A percentile compares a stretch with the other conserved stretches of the same genome.
Evolutionary conservation across 2,888 invertebrate species (phyloP).

Genomic region (Lottia gigantea): DNA sequence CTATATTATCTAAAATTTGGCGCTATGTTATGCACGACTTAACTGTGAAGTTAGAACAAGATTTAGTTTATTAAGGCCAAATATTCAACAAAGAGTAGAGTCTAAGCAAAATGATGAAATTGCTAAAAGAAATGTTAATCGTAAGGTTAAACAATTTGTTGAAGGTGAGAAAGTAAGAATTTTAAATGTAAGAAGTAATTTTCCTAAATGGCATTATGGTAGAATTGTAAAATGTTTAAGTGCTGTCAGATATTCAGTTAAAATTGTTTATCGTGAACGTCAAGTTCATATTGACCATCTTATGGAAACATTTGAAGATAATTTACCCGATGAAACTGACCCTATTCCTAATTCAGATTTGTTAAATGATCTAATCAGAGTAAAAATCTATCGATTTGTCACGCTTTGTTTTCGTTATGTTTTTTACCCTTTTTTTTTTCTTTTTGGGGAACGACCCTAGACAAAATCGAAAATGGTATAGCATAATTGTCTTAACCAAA

Average conservation of each 20-base stretch:
- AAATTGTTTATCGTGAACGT: background rate
- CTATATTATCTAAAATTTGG: slow-evolving; percentile 3
- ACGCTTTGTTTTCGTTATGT: too few species aligned
- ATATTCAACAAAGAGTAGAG: slow-evolving; percentile 3
- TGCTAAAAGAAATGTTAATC: background rate
- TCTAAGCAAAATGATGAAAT: background rate
- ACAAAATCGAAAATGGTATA: too few species aligned
- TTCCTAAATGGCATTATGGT: background rate
- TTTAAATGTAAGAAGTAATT: background rate
- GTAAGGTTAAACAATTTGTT: slow-evolving; percentile 8
- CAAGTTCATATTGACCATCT: slow-evolving; percentile 3
- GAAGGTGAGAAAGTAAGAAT: slow-evolving; percentile 6
- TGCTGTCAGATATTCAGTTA: slow-evolving; percentile 1
- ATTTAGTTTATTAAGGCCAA: slow-evolving; percentile 4
- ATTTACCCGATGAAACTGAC: slow-evolving; percentile 1
- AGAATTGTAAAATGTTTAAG: background rate
- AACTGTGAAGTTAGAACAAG: background rate
- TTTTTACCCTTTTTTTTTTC: too few species aligned
- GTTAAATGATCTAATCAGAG: too few species aligned
- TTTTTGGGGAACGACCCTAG: too few species aligned
- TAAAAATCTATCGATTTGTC: too few species aligned
- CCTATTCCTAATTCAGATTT: background rate
- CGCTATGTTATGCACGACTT: background rate
- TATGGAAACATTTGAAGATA: background rate
- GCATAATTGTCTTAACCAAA: too few species aligned